Conservation (phyloP, 2,797 vertebrate genomes). For the Peromyscus attwateri region DNA sequence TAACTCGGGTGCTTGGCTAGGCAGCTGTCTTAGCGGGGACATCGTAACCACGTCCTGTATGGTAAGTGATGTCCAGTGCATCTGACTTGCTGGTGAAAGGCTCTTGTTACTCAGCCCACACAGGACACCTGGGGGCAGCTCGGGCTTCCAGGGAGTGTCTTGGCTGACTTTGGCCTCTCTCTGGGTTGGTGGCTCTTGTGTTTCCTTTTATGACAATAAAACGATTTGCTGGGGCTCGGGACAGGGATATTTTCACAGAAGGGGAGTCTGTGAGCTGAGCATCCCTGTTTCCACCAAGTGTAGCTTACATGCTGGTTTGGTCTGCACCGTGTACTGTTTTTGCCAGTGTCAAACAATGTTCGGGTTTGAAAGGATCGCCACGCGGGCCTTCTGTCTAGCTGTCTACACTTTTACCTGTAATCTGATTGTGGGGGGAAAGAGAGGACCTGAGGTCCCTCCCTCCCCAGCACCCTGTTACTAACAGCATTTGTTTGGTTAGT, state of each 20-base stretch:
- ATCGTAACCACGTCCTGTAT: not conserved
- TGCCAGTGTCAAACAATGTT: slow-evolving; percentile 58
- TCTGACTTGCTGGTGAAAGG: slow-evolving; percentile 5
- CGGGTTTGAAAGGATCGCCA: slow-evolving; percentile 80
- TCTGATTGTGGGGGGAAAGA: slow-evolving; percentile 72
- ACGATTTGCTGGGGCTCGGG: rapidly evolving
- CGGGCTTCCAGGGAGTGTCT: not conserved
- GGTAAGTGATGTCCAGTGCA: not conserved
- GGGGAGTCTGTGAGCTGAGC: not conserved
- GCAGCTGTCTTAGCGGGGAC: slow-evolving; percentile 49
- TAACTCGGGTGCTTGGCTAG: not conserved
- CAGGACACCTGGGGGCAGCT: slow-evolving; percentile 5
- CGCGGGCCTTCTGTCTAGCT: slow-evolving; percentile 84
- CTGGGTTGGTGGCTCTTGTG: slow-evolving; percentile 13
- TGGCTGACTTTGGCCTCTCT: not conserved
- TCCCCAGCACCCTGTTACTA: slow-evolving; percentile 42
- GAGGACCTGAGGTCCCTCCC: not conserved
- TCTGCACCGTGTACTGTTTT: rapidly evolving
- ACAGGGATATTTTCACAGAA: slow-evolving; percentile 31
- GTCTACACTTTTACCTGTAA: slow-evolving; percentile 87
- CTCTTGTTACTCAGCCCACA: slow-evolving; percentile 39
- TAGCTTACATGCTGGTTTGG: rapidly evolving
- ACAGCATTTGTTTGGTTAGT: slow-evolving; percentile 74
- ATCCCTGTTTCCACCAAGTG: slow-evolving; percentile 57
- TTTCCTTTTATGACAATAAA: slow-evolving; percentile 40